These are phyloP conservation scores for Spinibarbus caldwelli DNA, from an alignment of 2,797 vertebrate genomes.

Conservation along the genomic window DNA sequence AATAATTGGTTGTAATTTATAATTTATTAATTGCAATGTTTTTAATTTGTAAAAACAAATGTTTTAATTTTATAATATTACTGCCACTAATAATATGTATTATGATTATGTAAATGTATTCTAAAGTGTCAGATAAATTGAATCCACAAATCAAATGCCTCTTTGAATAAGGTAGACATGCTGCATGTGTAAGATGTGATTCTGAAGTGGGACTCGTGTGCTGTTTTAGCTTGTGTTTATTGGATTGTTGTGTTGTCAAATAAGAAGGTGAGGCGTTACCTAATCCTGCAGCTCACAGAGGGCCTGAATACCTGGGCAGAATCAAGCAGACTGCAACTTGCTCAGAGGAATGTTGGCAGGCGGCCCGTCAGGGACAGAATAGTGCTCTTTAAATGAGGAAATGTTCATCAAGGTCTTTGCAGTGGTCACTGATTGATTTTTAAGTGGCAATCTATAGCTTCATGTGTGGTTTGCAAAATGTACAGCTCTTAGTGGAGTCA, in stretches of 20 bases:
- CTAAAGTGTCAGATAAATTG: too few species aligned
- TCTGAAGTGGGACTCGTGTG: neutral
- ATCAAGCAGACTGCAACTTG: constrained; percentile 44
- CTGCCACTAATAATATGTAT: neutral
- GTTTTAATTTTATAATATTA: neutral
- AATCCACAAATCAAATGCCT: too few species aligned
- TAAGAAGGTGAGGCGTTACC: constrained; percentile 36
- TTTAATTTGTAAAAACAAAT: neutral
- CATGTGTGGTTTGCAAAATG: neutral
- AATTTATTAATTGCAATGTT: neutral
- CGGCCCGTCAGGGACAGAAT: neutral
- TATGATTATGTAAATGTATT: too few species aligned
- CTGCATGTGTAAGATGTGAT: neutral
- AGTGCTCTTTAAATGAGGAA: constrained; percentile 24
- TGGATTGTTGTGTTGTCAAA: constrained; percentile 29
- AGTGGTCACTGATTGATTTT: constrained; percentile 1
- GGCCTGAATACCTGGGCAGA: constrained; percentile 48
- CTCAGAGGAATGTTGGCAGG: constrained; percentile 46
- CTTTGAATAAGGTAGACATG: neutral
- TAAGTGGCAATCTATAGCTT: neutral
- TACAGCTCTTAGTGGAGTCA: too few species aligned
- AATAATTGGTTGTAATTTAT: neutral
- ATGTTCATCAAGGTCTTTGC: constrained; percentile 14
- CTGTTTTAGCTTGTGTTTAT: neutral
- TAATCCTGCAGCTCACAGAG: constrained; percentile 34